These are phyloP conservation scores for Okamejei kenojei DNA, from an alignment of 2,797 vertebrate species.

Conservation along the genomic window DNA sequence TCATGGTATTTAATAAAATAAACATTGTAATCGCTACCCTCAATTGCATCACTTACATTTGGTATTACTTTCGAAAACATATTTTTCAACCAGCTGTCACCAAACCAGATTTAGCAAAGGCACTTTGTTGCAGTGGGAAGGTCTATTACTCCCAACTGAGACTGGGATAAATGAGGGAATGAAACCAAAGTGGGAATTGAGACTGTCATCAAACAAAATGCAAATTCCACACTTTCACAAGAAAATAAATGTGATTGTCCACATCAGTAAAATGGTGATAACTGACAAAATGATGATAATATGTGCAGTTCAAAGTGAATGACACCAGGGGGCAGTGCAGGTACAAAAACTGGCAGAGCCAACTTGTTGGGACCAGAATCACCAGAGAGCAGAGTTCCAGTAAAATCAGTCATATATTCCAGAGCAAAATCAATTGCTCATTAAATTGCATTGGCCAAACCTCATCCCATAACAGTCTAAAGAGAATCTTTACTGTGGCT, in stretches of 20 bases:
- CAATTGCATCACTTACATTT: not conserved
- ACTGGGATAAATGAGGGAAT: not conserved
- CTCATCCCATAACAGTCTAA: not conserved
- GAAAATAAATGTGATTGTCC: not conserved
- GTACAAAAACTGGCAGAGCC: not conserved
- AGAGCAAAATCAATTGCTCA: conserved; percentile 32
- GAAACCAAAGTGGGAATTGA: not conserved
- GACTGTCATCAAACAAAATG: not conserved
- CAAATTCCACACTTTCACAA: not conserved
- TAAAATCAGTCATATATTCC: not conserved
- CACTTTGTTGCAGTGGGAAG: not conserved
- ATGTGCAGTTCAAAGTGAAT: not conserved
- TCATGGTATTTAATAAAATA: no score
- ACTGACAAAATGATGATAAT: not conserved
- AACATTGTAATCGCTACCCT: not conserved
- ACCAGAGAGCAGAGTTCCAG: not conserved
- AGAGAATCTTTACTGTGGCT: not conserved
- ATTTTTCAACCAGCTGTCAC: not conserved
- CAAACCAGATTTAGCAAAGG: not conserved
- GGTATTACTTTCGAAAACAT: not conserved
- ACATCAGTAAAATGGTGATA: not conserved
- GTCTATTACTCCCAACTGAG: not conserved
- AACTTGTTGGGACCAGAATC: not conserved
- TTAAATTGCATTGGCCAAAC: conserved; percentile 1
- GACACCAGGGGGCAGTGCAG: conserved; percentile 6